phyloP scores from a whole-genome alignment of 2,113 vertebrate species.

The Alexandromys fortis region DNA sequence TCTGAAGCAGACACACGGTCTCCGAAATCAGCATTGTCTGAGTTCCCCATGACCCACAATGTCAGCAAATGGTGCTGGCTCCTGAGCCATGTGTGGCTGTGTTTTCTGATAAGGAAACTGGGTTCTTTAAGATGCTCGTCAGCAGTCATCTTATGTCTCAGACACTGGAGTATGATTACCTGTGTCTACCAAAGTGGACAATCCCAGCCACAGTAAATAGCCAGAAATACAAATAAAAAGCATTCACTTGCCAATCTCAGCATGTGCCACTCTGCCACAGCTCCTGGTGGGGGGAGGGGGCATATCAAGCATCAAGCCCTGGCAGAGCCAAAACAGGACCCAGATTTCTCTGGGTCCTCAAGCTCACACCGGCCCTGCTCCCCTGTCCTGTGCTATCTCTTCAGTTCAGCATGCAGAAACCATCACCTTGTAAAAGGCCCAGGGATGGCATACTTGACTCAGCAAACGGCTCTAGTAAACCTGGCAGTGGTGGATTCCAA shows the following conservation, averaged over 20 bases:
- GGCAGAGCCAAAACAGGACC: neutral
- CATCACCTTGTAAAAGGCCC: neutral
- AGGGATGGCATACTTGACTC: neutral
- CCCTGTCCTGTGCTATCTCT: accelerated
- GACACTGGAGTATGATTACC: neutral
- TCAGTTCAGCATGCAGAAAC: neutral
- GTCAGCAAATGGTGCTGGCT: neutral
- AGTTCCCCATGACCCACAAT: neutral
- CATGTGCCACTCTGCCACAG: neutral
- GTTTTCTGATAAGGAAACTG: neutral
- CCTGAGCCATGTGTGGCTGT: neutral
- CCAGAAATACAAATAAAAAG: neutral
- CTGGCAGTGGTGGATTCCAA: neutral
- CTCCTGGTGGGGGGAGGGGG: neutral
- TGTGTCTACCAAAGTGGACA: neutral
- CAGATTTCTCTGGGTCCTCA: neutral
- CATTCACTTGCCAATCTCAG: accelerated
- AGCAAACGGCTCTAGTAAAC: neutral
- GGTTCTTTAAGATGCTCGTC: neutral
- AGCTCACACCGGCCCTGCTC: accelerated
- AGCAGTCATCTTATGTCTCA: neutral
- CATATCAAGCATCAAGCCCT: neutral
- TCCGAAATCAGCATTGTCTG: neutral
- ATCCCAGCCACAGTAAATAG: neutral
- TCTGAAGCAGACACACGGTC: neutral